Evolutionary conservation across 2,888 invertebrate genomes (phyloP).

Genomic region (Agrotis exclamationis): DNA sequence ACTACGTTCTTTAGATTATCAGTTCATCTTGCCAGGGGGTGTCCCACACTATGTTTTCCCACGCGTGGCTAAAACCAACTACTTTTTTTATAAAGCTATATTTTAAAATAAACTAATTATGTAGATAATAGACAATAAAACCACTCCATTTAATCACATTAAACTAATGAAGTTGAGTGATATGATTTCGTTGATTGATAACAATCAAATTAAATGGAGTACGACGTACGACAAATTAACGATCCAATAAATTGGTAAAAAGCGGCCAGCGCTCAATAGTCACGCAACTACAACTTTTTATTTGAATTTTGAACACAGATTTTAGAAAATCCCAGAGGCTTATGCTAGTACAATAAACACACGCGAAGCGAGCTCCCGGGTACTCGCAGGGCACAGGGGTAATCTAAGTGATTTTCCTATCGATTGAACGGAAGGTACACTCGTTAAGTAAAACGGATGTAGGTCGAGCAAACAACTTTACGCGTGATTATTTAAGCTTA

Average conservation of each 20-base stretch:
- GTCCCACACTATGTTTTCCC: no score
- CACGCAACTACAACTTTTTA: constrained; percentile 69
- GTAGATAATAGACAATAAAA: constrained; percentile 9
- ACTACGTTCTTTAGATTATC: no score
- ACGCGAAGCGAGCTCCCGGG: constrained; percentile 64
- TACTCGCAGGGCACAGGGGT: constrained; percentile 50
- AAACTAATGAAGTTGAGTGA: constrained; percentile 42
- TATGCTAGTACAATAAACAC: constrained; percentile 70
- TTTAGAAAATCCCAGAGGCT: constrained; percentile 59
- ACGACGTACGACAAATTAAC: constrained; percentile 62
- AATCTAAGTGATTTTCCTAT: constrained; percentile 78
- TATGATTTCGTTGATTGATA: constrained; percentile 63
- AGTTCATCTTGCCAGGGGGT: no score
- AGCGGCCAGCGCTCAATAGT: constrained; percentile 52
- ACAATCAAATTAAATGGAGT: constrained; percentile 60
- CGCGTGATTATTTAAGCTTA: constrained; percentile 71
- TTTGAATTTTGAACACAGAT: constrained; percentile 73
- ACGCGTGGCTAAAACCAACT: no score
- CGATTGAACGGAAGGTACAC: constrained; percentile 74
- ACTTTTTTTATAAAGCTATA: no score
- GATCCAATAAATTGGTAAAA: constrained; percentile 63
- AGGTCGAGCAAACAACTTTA: constrained; percentile 70
- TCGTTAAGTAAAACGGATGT: constrained; percentile 78
- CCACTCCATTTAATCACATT: constrained; percentile 23
- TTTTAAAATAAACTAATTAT: background rate